Base-by-base conservation (phyloP, 1,140 invertebrate genomes). In the Lepidurus couesii region DNA sequence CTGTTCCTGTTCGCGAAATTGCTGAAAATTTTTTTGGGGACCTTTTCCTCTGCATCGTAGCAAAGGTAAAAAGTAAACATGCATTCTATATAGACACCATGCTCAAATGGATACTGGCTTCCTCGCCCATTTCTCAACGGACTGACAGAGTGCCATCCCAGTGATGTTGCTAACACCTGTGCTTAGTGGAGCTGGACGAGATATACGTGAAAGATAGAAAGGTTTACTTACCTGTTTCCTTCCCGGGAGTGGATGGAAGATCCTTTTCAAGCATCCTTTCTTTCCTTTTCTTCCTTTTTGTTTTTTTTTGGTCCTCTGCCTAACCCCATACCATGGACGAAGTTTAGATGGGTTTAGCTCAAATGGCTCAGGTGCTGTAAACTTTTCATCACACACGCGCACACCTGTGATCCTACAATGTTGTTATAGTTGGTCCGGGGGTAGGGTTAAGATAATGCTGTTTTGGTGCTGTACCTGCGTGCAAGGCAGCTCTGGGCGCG, bases 161-260 rank as follows among this genome's bases (percentile, higher is more conserved):
- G 53, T 21, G 21, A 65, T 65, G 53, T 65, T 65, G 53, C 9
- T 65, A 65, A 65, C 53, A 65, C 53, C 53, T 65, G 53, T 65
- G 53, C 53, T 65, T 65, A 65, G 8, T 21, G 21, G 53, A 65
- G 53, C 16, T 13, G 53, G n/a, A n/a, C 53, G 53, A 65, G 53
- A 65, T 65, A 65, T 65, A 13, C 53, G 53, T 65, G 53, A 65
- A 65, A 65, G 53, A 65, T 65, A 65, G 53, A 16, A 65, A 65
- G 21, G 53, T 16, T 65, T 13, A 13, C 53, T 65, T 65, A 65
- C 53, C 53, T 65, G 53, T 65, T 65, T 65, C 53, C 53, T 65
- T 65, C 16, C 16, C 21, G n/a, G 53, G 53, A 65, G 53, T 13
- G 21, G 53, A 65, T 7, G 53, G 53, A 65, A 65, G 53, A 13